A percentile compares a stretch with the other conserved stretches of the same genome.
Conservation (phyloP, 2,888 invertebrate genomes). For the Anoncus sp. region DNA sequence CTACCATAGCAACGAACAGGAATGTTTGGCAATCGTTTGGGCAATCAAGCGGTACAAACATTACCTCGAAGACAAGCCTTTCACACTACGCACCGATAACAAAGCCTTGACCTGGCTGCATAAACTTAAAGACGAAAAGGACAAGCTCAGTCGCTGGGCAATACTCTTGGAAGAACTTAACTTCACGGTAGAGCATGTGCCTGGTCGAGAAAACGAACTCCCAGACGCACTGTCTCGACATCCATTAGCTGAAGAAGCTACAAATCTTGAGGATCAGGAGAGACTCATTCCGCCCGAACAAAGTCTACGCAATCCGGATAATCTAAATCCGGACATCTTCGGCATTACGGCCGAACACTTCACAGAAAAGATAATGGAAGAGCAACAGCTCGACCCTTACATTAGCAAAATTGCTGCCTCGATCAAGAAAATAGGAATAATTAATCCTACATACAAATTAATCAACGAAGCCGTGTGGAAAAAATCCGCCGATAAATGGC, state of each 20-base stretch:
- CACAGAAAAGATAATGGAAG: background rate
- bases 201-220: background rate
- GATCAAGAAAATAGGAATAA: background rate
- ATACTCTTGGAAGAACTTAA: slow-evolving; percentile 36
- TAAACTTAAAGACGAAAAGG: background rate
- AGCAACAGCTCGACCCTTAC: slow-evolving; percentile 1
- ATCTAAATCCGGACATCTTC: too few relatives aligned
- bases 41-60: slow-evolving; percentile 21
- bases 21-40: slow-evolving; percentile 45
- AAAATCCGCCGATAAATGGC: background rate
- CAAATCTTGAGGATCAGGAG: background rate
- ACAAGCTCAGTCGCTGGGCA: slow-evolving; percentile 33
- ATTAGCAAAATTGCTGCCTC: background rate
- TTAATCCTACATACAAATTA: background rate
- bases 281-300: background rate
- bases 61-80: slow-evolving; percentile 37
- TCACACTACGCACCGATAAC: slow-evolving; percentile 31
- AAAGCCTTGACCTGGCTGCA: slow-evolving; percentile 28
- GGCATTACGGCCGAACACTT: background rate
- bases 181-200: slow-evolving; percentile 35
- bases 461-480: background rate
- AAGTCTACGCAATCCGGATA: background rate
- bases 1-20: slow-evolving; percentile 43
- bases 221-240: background rate
- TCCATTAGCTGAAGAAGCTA: background rate